phyloP scores from a whole-genome alignment of 2,113 vertebrate genomes.

The Zapornia atra region DNA sequence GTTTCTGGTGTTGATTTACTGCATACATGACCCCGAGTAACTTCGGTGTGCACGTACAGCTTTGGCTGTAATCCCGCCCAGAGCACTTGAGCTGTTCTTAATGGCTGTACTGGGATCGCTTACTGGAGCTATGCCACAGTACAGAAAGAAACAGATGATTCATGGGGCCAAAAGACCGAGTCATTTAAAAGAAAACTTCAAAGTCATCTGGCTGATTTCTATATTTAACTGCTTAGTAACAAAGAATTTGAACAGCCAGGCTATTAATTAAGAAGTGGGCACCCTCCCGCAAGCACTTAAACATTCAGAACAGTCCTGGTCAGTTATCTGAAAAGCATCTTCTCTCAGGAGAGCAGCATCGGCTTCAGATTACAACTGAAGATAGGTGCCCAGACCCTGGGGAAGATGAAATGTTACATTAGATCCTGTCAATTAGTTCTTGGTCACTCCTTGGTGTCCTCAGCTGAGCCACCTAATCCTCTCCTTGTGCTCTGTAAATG shows the following conservation, averaged over 20 bases:
- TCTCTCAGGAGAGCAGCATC: background rate
- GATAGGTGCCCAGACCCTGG: too few relatives aligned
- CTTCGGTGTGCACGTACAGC: rapidly evolving
- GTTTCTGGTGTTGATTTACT: background rate
- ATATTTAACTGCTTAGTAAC: conserved; percentile 15
- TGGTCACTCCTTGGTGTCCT: background rate
- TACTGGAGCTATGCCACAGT: background rate
- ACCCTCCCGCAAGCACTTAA: background rate
- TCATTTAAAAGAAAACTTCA: conserved; percentile 37
- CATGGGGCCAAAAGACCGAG: background rate
- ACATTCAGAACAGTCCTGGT: background rate
- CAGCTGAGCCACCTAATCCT: background rate
- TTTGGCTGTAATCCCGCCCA: background rate
- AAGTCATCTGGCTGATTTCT: conserved; percentile 18
- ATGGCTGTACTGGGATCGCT: background rate
- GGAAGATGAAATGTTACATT: background rate
- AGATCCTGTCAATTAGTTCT: background rate
- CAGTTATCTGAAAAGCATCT: background rate
- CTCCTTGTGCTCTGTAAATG: background rate
- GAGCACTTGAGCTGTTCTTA: background rate
- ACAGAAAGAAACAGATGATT: background rate
- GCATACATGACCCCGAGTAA: background rate
- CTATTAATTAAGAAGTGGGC: background rate
- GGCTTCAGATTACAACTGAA: background rate
- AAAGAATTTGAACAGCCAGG: background rate